A percentile compares a stretch with the other conserved stretches of the same genome.
Evolutionary conservation across 2,797 vertebrate species (phyloP).

Genomic region (Taenioides sp.): DNA sequence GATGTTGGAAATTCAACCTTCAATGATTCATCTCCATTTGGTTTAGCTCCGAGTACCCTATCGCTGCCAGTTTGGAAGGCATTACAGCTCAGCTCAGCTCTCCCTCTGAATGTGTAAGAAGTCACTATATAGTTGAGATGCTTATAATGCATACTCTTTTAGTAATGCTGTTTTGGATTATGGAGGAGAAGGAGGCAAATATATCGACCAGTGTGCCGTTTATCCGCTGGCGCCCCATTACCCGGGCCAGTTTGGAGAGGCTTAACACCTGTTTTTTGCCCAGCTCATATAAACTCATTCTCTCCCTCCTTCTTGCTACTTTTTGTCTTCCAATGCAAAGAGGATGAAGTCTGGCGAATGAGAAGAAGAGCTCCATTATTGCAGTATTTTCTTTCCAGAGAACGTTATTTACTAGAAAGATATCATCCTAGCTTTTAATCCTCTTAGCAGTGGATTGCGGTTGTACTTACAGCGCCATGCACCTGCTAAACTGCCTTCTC

Average conservation of each 20-base stretch:
- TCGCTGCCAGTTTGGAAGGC: slow-evolving; percentile 73
- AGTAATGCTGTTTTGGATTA: slow-evolving; percentile 71
- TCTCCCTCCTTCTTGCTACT: slow-evolving; percentile 66
- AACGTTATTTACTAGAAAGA: slow-evolving; percentile 84
- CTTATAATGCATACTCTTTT: slow-evolving; percentile 71
- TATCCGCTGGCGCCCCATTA: slow-evolving; percentile 74
- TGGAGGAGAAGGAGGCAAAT: slow-evolving; percentile 66
- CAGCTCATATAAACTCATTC: slow-evolving; percentile 72
- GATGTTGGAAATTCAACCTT: slow-evolving; percentile 64
- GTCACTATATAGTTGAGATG: slow-evolving; percentile 71
- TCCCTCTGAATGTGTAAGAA: slow-evolving; percentile 67
- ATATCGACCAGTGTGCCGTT: slow-evolving; percentile 70
- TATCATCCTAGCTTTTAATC: slow-evolving; percentile 84
- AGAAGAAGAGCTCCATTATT: slow-evolving; percentile 77
- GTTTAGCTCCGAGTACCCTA: slow-evolving; percentile 59
- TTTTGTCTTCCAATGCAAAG: slow-evolving; percentile 80
- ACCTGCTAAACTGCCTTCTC: slow-evolving; percentile 84
- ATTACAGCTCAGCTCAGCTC: slow-evolving; percentile 67
- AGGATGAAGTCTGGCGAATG: slow-evolving; percentile 75
- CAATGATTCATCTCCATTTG: slow-evolving; percentile 72
- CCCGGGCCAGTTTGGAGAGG: slow-evolving; percentile 74
- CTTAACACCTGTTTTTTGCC: slow-evolving; percentile 75
- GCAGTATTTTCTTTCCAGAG: slow-evolving; percentile 75
- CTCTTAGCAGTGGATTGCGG: slow-evolving; percentile 84
- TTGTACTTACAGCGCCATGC: slow-evolving; percentile 83